Base-by-base conservation (phyloP, 1,140 invertebrate species). In the Drosophila virilis region DNA sequence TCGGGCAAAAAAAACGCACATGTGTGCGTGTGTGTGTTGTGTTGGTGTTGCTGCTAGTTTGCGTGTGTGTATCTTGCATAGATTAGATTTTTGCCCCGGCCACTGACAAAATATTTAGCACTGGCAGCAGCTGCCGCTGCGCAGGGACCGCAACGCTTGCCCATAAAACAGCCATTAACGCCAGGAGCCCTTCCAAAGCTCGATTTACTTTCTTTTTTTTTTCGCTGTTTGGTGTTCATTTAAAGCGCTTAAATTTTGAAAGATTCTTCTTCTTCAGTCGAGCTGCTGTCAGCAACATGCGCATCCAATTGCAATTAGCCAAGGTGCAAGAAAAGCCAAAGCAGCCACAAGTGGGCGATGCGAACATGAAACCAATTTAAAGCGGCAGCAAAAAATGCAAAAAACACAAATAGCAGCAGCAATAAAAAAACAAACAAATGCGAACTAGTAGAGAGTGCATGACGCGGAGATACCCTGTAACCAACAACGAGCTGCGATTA, bases 101-200 rank as follows among this genome's bases (percentile, higher is more conserved):
- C 64, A 65, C 52, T 66, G 51, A 50, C 61, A 58, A 78, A 85
- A 85, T 86, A 86, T 86, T 83, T 78, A 48, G 71, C 82, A 76
- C 70, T 77, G 79, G 74, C 82, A 86, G 61, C 76, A 76, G 73
- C 83, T 72, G 73, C 61, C 66, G 54, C 76, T 52, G 43, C 55
- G 67, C 68, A 74, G 71, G 80, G 78, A 77, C 78, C 82, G 74
- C 82, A 86, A 61, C 70, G 38, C 64, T 69, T 66, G 79, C 61
- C 76, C 79, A 86, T 86, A 86, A 86, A 86, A 86, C 68, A 79
- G 83, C 83, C 83, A 86, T 86, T 86, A 86, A 88, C 83, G 83
- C 83, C 82, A 88, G 82, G 75, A 85, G 78, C 50, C 74, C 64
- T 79, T 61, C 46, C 33, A 61, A 38, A 50, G 38, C 46, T 10